A percentile compares a stretch with the other conserved stretches of the same genome.
These are phyloP conservation scores for Apamea monoglypha DNA, from an alignment of 2,888 invertebrate genomes.

Conservation along the genomic window DNA sequence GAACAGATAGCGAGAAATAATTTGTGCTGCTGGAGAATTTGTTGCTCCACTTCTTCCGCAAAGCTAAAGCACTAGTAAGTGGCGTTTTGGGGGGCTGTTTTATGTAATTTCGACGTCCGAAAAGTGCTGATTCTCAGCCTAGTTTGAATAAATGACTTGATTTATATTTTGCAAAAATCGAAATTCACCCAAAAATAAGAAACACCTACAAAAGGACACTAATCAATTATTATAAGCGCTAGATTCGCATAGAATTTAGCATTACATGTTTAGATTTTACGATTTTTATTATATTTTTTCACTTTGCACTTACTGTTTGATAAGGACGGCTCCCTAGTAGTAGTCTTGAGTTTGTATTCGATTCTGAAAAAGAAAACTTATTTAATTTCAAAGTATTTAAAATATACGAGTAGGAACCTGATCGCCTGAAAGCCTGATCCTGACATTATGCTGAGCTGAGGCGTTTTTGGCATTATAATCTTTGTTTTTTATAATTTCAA, in stretches of 20 bases:
- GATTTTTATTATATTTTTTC: neutral
- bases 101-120: neutral
- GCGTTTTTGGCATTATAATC: too few species aligned
- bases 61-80: neutral
- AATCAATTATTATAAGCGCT: neutral
- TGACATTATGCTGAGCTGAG: too few species aligned
- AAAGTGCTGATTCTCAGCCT: neutral
- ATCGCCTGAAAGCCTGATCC: too few species aligned
- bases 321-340: neutral
- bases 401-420: too few species aligned
- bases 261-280: neutral
- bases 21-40: too few species aligned
- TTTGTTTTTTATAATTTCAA: too few species aligned
- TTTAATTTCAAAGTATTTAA: neutral
- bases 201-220: neutral
- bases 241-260: neutral
- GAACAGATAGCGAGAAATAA: too few species aligned
- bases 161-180: neutral
- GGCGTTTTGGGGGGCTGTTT: neutral
- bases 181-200: neutral
- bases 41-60: neutral
- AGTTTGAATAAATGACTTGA: neutral
- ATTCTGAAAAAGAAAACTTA: neutral
- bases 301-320: conserved; percentile 8
- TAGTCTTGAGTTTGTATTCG: neutral